These are phyloP conservation scores for Poeciliopsis gracilis DNA, from an alignment of 2,797 vertebrate genomes.

Conservation along the genomic window DNA sequence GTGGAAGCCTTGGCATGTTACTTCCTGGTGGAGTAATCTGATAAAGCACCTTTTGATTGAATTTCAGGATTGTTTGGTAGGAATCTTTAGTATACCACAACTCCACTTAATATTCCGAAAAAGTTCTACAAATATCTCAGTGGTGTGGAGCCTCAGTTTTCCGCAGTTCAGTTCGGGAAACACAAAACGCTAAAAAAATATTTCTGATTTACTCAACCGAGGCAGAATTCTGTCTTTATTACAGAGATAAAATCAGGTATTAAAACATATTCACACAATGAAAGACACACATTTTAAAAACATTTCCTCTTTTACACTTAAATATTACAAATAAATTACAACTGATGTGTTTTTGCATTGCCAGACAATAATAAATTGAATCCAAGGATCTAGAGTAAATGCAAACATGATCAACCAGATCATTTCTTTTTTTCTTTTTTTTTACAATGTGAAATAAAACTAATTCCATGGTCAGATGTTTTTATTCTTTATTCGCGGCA, in stretches of 20 bases:
- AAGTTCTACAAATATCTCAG: not conserved
- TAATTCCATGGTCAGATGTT: not conserved
- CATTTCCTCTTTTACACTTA: conserved; percentile 53
- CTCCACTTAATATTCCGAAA: not conserved
- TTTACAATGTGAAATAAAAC: not conserved
- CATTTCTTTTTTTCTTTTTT: not conserved
- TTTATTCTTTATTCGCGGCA: not conserved
- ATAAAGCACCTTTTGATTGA: not conserved
- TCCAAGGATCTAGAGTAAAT: conserved; percentile 79
- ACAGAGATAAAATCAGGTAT: conserved; percentile 69
- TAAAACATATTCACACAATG: conserved; percentile 61
- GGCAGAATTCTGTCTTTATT: conserved; percentile 69
- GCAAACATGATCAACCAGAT: conserved; percentile 47
- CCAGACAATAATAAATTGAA: conserved; percentile 80
- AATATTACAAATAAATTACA: conserved; percentile 84
- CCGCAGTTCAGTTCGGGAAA: not conserved
- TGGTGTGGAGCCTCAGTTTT: not conserved
- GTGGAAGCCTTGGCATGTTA: too few relatives aligned
- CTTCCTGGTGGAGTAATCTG: not conserved
- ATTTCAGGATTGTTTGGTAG: not conserved
- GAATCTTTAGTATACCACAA: not conserved
- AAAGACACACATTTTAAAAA: conserved; percentile 71
- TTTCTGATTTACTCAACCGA: not conserved
- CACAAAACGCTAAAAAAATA: conserved; percentile 8
- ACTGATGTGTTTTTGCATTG: conserved; percentile 82